A percentile compares a stretch with the other conserved stretches of the same genome.
Evolutionary conservation across 2,113 vertebrate genomes (phyloP).

Genomic region (Rousettus leschenaultii): DNA sequence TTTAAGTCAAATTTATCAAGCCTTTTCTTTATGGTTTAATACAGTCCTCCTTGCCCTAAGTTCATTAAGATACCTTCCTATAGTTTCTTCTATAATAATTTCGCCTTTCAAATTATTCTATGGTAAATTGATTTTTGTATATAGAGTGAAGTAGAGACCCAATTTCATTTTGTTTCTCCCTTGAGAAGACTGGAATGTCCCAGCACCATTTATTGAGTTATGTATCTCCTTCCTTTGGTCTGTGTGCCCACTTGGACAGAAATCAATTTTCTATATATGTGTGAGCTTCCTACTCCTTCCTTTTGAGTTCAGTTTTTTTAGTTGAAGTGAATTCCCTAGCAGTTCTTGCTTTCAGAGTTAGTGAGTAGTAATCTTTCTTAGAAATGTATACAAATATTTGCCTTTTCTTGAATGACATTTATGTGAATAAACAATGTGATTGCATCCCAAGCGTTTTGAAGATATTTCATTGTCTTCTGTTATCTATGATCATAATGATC

Average conservation of each 20-base stretch:
- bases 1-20: slow-evolving; percentile 19
- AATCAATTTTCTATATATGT: not conserved
- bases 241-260: not conserved
- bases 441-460: not conserved
- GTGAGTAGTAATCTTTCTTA: not conserved
- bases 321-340: not conserved
- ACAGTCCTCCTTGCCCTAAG: slow-evolving; percentile 2
- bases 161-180: slow-evolving; percentile 46
- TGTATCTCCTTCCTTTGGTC: not conserved
- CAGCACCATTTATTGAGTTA: not conserved
- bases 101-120: slow-evolving; percentile 8
- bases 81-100: slow-evolving; percentile 16
- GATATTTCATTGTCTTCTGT: not conserved
- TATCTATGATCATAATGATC: not conserved
- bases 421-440: not conserved
- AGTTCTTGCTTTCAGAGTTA: not conserved
- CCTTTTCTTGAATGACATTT: not conserved
- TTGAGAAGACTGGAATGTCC: not conserved
- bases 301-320: not conserved
- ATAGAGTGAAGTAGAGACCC: not conserved
- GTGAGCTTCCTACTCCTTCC: not conserved
- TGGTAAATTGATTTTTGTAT: not conserved
- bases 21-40: slow-evolving; percentile 46
- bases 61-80: slow-evolving; percentile 6
- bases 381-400: not conserved